Conservation (phyloP, 1,140 invertebrate genomes). For the Caerostris extrusa region DNA sequence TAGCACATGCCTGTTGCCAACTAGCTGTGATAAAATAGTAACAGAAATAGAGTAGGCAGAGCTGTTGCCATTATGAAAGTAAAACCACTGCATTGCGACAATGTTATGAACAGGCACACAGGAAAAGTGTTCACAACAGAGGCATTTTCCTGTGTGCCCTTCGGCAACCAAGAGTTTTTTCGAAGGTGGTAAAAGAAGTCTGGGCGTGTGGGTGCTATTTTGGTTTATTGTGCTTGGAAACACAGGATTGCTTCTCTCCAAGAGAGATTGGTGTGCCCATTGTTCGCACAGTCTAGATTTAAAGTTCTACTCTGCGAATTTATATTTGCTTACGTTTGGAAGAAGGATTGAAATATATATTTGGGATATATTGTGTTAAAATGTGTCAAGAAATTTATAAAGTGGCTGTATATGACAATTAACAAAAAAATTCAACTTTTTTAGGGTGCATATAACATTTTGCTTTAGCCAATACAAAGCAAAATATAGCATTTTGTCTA, state of each 20-base stretch:
- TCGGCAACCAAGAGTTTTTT: not conserved
- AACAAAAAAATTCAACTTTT: too few species aligned
- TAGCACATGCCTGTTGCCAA: constrained; percentile 45
- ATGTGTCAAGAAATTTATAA: too few species aligned
- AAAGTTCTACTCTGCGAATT: not conserved
- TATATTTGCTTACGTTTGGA: too few species aligned
- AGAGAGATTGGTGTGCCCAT: not conserved
- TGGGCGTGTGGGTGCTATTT: constrained; percentile 33
- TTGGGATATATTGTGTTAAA: too few species aligned
- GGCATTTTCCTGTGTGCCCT: not conserved
- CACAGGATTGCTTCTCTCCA: not conserved
- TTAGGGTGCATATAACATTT: too few species aligned
- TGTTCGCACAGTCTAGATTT: not conserved
- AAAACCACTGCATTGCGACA: constrained; percentile 72
- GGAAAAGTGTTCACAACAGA: not conserved
- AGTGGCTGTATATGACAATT: too few species aligned
- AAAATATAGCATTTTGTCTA: too few species aligned
- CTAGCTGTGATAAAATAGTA: constrained; percentile 43
- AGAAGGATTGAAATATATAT: too few species aligned
- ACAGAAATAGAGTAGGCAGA: constrained; percentile 60
- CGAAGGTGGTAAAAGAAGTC: not conserved
- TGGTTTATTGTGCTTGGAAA: constrained; percentile 45
- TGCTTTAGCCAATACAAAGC: too few species aligned
- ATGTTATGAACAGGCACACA: not conserved
- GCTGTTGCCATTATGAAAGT: constrained; percentile 36